A percentile compares a stretch with the other conserved stretches of the same genome.
Conservation (phyloP, 2,797 vertebrate species). For the Alfaro cultratus region DNA sequence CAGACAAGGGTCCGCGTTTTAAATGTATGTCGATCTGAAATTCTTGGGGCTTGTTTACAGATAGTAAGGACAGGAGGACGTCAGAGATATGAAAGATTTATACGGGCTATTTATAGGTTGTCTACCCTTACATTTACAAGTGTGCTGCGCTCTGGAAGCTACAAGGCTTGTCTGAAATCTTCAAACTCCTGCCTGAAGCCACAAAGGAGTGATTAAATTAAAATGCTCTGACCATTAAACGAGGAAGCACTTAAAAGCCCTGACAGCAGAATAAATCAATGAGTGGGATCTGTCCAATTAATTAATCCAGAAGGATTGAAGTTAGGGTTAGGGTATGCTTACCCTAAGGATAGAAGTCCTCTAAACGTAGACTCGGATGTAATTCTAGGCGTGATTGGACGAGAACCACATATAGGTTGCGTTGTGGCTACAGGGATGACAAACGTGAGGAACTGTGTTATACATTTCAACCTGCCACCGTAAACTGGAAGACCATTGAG, state of each 20-base stretch:
- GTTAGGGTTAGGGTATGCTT: too few species aligned
- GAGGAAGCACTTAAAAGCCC: slow-evolving; percentile 38
- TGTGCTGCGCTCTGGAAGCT: slow-evolving; percentile 31
- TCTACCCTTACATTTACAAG: slow-evolving; percentile 44
- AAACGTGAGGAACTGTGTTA: neutral
- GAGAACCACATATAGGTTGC: neutral
- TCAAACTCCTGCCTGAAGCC: slow-evolving; percentile 22
- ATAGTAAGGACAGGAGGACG: slow-evolving; percentile 26
- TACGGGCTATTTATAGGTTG: slow-evolving; percentile 60
- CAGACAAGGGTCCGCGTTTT: slow-evolving; percentile 18
- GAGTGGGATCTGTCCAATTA: slow-evolving; percentile 34
- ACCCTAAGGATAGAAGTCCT: too few species aligned
- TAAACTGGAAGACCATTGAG: neutral
- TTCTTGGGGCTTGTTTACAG: slow-evolving; percentile 47
- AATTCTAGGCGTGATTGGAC: neutral
- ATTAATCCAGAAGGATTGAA: slow-evolving; percentile 40
- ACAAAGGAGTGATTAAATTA: slow-evolving; percentile 57
- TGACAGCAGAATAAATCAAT: slow-evolving; percentile 32
- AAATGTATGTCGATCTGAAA: slow-evolving; percentile 39
- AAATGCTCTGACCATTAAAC: slow-evolving; percentile 36
- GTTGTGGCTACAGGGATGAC: neutral
- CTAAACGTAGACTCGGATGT: slow-evolving; percentile 27
- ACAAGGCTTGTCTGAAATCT: slow-evolving; percentile 24
- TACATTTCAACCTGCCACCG: neutral
- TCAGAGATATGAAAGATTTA: slow-evolving; percentile 53